Evolutionary conservation across 1,140 invertebrate genomes (phyloP).

Genomic region (Drosophila aff.): DNA sequence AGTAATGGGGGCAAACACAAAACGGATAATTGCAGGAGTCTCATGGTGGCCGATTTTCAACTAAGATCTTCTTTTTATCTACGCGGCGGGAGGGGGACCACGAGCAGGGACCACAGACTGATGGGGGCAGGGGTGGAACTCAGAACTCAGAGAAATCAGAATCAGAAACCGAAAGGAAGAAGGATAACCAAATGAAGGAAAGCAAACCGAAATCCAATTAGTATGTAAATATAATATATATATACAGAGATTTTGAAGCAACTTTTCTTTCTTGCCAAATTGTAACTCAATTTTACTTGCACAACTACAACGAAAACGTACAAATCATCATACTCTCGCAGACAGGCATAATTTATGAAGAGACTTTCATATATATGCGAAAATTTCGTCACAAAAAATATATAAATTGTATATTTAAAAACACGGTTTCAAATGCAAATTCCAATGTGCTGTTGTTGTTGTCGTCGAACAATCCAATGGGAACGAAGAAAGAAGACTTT

Average conservation of each 20-base stretch:
- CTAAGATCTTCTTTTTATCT: slow-evolving; percentile 27
- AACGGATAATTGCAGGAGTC: slow-evolving; percentile 29
- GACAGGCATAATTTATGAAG: slow-evolving; percentile 54
- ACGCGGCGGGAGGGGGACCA: slow-evolving; percentile 14
- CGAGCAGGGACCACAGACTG: slow-evolving; percentile 4
- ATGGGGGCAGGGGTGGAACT: slow-evolving; percentile 10
- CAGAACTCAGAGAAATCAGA: slow-evolving; percentile 4
- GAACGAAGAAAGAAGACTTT: neutral
- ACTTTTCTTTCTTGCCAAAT: slow-evolving; percentile 39
- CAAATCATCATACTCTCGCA: slow-evolving; percentile 41
- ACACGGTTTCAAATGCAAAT: slow-evolving; percentile 49
- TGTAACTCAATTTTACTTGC: slow-evolving; percentile 59
- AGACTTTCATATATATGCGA: slow-evolving; percentile 31
- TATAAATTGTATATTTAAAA: slow-evolving; percentile 18
- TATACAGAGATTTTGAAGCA: slow-evolving; percentile 46
- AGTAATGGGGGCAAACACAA: slow-evolving; percentile 15
- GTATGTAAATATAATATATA: slow-evolving; percentile 58
- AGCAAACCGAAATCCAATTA: slow-evolving; percentile 54
- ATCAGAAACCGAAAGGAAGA: slow-evolving; percentile 20
- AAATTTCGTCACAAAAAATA: slow-evolving; percentile 29
- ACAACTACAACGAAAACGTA: slow-evolving; percentile 59
- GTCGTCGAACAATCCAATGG: slow-evolving; percentile 38
- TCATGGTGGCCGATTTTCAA: slow-evolving; percentile 30
- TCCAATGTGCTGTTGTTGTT: slow-evolving; percentile 38
- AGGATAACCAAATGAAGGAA: slow-evolving; percentile 33